A percentile compares a stretch with the other conserved stretches of the same genome.
Conservation (phyloP, 2,113 vertebrate species). For the Neodon shergylaensis region DNA sequence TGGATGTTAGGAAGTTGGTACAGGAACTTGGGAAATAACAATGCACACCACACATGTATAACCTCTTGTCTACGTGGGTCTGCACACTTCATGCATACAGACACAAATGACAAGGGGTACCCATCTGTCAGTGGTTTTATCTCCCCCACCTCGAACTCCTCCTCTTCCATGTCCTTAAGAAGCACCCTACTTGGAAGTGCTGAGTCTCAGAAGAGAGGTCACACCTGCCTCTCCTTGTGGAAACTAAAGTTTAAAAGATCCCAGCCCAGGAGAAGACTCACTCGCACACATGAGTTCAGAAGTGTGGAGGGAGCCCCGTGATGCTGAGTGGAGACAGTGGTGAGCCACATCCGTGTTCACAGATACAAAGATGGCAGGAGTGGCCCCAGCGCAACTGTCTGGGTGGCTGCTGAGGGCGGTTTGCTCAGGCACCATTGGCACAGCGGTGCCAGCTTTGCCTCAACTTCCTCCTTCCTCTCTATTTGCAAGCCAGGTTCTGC, state of each 20-base stretch:
- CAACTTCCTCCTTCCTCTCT: not conserved
- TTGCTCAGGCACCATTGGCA: not conserved
- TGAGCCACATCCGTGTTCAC: rapidly evolving
- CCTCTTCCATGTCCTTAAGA: too few relatives aligned
- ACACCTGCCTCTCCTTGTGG: not conserved
- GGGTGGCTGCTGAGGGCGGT: rapidly evolving
- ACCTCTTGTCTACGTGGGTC: not conserved
- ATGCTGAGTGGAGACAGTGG: not conserved
- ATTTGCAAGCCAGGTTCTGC: not conserved
- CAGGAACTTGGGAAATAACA: too few relatives aligned
- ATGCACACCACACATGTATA: too few relatives aligned
- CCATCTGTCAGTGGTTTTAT: not conserved
- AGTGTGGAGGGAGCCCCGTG: rapidly evolving
- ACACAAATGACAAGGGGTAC: not conserved
- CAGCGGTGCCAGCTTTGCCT: rapidly evolving
- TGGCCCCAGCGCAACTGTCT: too few relatives aligned
- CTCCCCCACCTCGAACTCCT: too few relatives aligned
- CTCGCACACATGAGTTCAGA: not conserved
- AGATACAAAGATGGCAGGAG: not conserved
- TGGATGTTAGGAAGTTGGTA: not conserved
- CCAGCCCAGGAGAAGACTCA: rapidly evolving
- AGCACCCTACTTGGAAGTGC: not conserved
- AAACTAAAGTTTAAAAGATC: not conserved
- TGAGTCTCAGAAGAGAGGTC: not conserved
- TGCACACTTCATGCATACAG: not conserved